A percentile compares a stretch with the other conserved stretches of the same genome.
phyloP scores from a whole-genome alignment of 1,140 invertebrate genomes.

The Linepithema humile region DNA sequence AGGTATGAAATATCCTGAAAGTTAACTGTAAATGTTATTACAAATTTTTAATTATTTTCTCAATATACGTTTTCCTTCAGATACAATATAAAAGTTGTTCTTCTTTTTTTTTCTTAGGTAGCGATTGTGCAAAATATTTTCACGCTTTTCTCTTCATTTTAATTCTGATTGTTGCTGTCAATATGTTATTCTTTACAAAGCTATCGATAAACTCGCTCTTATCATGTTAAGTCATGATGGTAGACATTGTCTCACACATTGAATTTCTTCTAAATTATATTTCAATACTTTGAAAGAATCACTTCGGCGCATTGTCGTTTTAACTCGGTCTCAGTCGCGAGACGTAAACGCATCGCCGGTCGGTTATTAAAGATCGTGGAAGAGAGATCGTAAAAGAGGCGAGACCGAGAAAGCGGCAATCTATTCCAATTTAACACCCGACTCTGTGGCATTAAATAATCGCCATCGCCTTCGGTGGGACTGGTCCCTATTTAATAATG shows the following conservation, averaged over 20 bases:
- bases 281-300: neutral
- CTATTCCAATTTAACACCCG: conserved; percentile 81
- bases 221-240: neutral
- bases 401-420: conserved; percentile 68
- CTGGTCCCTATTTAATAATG: conserved; percentile 81
- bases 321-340: neutral
- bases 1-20: no score
- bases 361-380: conserved; percentile 42
- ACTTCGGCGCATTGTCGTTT: neutral
- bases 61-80: no score
- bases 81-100: no score
- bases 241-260: no score
- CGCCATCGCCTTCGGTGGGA: conserved; percentile 77
- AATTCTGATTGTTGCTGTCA: neutral
- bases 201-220: neutral
- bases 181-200: neutral
- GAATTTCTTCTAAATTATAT: conserved; percentile 29
- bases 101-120: no score
- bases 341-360: conserved; percentile 34
- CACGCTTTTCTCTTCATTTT: neutral
- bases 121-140: neutral
- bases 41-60: no score
- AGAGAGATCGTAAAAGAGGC: conserved; percentile 44
- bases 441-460: conserved; percentile 80
- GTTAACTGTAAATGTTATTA: no score